Percentiles rank a stretch among this genome's conserved stretches.
Conservation (phyloP, 2,113 vertebrate genomes). For the Gila orcuttii region DNA sequence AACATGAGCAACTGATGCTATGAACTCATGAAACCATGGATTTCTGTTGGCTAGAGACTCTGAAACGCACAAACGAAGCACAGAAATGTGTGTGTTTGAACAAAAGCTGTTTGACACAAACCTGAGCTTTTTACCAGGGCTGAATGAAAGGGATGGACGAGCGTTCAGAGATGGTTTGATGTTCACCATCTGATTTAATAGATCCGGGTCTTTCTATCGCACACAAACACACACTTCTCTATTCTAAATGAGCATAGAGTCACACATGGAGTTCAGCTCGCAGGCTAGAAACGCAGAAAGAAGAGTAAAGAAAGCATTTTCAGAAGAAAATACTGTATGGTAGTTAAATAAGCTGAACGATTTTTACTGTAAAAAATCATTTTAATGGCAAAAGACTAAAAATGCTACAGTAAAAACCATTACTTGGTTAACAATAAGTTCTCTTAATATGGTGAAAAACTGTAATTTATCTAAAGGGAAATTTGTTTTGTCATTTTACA, state of each 20-base stretch:
- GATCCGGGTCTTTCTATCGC: not conserved
- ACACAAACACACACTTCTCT: not conserved
- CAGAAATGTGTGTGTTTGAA: slow-evolving; percentile 43
- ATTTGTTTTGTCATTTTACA: too few species aligned
- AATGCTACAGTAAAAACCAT: not conserved
- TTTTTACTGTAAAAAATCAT: not conserved
- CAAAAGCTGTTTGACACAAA: slow-evolving; percentile 51
- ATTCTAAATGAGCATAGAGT: not conserved
- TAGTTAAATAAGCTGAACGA: too few species aligned
- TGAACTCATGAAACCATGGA: not conserved
- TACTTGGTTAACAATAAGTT: not conserved
- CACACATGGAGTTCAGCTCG: too few species aligned
- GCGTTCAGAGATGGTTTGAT: not conserved
- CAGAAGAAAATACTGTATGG: not conserved
- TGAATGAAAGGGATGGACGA: not conserved
- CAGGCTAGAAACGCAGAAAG: not conserved
- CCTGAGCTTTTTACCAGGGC: not conserved
- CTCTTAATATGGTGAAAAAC: not conserved
- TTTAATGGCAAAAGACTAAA: not conserved
- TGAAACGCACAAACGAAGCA: not conserved
- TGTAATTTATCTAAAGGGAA: not conserved
- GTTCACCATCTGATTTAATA: not conserved
- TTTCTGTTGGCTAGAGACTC: not conserved
- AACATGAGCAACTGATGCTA: not conserved
- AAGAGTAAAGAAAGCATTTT: not conserved